Base-by-base conservation (phyloP, 2,797 vertebrate species). In the Lophura swinhoii region DNA sequence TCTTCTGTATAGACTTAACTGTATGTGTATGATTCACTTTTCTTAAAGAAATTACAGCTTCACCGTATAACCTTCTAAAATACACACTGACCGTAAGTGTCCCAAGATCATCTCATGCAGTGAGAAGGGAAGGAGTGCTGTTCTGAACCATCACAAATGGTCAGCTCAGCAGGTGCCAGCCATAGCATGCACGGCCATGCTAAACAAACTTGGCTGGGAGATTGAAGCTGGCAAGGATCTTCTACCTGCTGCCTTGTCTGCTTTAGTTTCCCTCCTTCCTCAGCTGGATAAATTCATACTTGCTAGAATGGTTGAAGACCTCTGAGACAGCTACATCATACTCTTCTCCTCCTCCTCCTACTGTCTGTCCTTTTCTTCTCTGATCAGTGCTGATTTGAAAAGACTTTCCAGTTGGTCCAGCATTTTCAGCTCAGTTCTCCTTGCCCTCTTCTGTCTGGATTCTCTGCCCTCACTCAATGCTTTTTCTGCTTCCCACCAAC, bases 181-280 rank as follows among this genome's bases (percentile, higher is more conserved):
- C n/a, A 14, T 24, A 82, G 62, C 90, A 90, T 77, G 91, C 91
- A 86, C 63, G 60, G 39, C 90, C 68, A 64, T 43, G 76, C 74
- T 88, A 94, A 95, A 84, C 60, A 95, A 93, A 91, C 78, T 87
- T 95, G 91, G 92, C 91, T 67, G 29, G 49, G 26, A 87, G 69
- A 72, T 62, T 84, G 67, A 84, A 75, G 78, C 2, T 95, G 94
- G 95, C 93, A 95, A 91, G 20, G 10, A 62, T 77, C 46, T 93
- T 82, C 88, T 90, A 91, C 92, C 91, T 91, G 90, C 95, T 96
- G 91, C 90, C 80, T 84, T 94, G 68, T 87, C 71, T 95, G 90
- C 80, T 94, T 88, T 81, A 72, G 68, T 77, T 92, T 92, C 62
- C 55, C 62, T 90, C 68, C 73, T 76, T 88, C 35, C 83, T 95